phyloP scores from a whole-genome alignment of 2,888 invertebrate genomes.

The Nipponacmea schrenckii region DNA sequence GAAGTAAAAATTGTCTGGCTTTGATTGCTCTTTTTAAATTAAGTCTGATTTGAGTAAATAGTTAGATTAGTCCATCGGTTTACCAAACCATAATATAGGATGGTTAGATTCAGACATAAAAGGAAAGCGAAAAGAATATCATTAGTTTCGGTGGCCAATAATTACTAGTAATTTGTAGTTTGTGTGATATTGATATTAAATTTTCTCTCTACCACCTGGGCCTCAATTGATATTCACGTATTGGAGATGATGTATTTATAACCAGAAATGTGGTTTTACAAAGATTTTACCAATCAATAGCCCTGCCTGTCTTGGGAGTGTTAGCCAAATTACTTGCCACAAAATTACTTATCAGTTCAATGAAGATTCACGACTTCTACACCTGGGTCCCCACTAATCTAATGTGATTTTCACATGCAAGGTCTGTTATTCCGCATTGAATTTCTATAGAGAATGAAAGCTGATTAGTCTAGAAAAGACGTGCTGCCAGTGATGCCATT shows the following conservation, averaged over 20 bases:
- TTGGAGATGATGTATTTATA: slow-evolving; percentile 1
- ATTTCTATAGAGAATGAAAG: slow-evolving; percentile 9
- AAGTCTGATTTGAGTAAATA: background rate
- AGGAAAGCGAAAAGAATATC: background rate
- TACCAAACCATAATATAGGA: background rate
- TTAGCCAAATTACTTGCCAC: slow-evolving; percentile 8
- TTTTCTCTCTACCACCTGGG: slow-evolving; percentile 5
- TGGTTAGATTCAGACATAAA: background rate
- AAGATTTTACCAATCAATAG: slow-evolving; percentile 2
- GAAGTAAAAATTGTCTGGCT: background rate
- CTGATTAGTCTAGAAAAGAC: no score
- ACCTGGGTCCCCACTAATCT: slow-evolving; percentile 20
- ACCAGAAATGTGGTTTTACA: background rate
- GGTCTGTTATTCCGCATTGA: background rate
- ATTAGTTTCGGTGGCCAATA: background rate
- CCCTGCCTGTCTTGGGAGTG: background rate
- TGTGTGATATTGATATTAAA: slow-evolving; percentile 10
- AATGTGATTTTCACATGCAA: slow-evolving; percentile 20
- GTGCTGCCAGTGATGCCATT: background rate
- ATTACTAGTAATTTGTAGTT: slow-evolving; percentile 4
- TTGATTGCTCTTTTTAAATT: background rate
- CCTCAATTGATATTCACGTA: slow-evolving; percentile 11
- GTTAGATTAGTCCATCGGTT: background rate
- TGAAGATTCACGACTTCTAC: background rate
- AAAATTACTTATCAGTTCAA: slow-evolving; percentile 19